Base-by-base conservation (phyloP, 2,113 vertebrate species). In the Scopus umbretta region DNA sequence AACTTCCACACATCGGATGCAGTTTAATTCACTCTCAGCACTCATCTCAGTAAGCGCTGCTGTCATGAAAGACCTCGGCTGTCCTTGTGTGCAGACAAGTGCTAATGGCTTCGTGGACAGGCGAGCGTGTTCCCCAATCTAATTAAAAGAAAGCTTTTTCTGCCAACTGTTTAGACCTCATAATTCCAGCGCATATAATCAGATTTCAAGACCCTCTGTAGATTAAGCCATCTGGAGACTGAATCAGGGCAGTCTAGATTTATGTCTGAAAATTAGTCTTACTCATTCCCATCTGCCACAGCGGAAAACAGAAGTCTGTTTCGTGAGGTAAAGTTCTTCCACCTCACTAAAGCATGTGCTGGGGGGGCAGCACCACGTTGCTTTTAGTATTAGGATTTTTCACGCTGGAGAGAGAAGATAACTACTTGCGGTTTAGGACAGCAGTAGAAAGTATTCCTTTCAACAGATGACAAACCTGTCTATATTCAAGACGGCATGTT, bases 111-210 rank as follows among this genome's bases (percentile, higher is more conserved):
- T 61, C 3, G 2, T 2, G 9, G 86, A 53, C 74, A 72, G 89
- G 74, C 38, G 5, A 71, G 72, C 3, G 0, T 4, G n/a, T 38
- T 91, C 58, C 38, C 45, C 89, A 30, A 2, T 63, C 95, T 95
- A 91, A 96, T 93, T 93, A 95, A 95, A 95, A 94, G 74, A 11
- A 85, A 95, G 84, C 71, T 66, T 92, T 91, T 94, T 71, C 73
- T 92, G 86, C 86, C 92, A 92, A 89, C 92, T 95, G 74, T 42
- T 95, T 36, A 91, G 80, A 58, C 36, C 52, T 95, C 63, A 2
- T 88, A 84, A 95, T 91, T 95, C 61, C 80, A 59, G 63, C 2
- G 2, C 74, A 59, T 62, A 65, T 94, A 91, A 97, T 93, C 89
- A 96, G 89, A 95, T 94, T 96, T 89, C 80, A 67, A 82, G 81